Percentiles rank a stretch among this genome's conserved stretches.
These are phyloP conservation scores for Nemurella pictetii DNA, from an alignment of 2,888 invertebrate genomes.

Conservation along the genomic window DNA sequence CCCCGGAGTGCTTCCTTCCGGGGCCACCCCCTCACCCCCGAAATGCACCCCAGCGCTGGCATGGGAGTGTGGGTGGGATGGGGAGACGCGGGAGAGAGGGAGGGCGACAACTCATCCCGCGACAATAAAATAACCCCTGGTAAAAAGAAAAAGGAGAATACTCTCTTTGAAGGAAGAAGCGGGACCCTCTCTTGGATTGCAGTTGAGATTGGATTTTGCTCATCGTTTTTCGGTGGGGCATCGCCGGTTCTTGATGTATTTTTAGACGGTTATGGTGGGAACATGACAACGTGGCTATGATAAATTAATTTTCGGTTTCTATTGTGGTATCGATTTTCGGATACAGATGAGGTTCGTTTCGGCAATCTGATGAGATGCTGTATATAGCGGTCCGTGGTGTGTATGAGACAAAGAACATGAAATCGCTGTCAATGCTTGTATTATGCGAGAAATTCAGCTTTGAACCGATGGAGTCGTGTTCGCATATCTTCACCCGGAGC, in stretches of 20 bases:
- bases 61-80: too few species aligned
- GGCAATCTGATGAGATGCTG: not conserved
- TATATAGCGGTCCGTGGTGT: too few species aligned
- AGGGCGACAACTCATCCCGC: not conserved
- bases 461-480: too few species aligned
- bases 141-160: not conserved
- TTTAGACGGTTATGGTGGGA: not conserved
- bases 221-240: not conserved
- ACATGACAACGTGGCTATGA: not conserved
- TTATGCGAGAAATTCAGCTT: too few species aligned
- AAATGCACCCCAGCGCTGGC: not conserved
- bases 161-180: not conserved
- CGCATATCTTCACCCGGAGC: too few species aligned
- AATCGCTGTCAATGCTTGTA: too few species aligned
- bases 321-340: not conserved
- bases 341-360: not conserved
- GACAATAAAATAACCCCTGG: not conserved
- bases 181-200: not conserved
- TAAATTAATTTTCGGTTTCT: not conserved
- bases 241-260: not conserved
- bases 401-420: too few species aligned
- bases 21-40: not conserved
- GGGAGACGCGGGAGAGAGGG: not conserved
- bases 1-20: constrained; percentile 37
- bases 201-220: not conserved